A percentile compares a stretch with the other conserved stretches of the same genome.
phyloP scores from a whole-genome alignment of 2,888 invertebrate genomes.

The Prenolepis imparis region DNA sequence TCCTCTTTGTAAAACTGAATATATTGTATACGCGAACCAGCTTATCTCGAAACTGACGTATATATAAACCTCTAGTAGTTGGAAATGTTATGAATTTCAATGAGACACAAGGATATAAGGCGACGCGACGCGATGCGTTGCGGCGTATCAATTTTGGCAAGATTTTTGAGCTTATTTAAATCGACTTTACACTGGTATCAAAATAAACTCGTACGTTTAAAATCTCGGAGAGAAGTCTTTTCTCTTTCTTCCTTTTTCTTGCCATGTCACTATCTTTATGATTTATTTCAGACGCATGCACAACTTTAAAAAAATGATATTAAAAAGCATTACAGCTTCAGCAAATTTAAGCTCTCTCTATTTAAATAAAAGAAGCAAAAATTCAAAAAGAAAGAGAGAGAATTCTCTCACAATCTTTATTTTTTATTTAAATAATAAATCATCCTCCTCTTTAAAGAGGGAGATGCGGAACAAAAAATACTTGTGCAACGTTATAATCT shows the following conservation, averaged over 20 bases:
- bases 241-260: background rate
- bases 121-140: background rate
- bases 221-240: background rate
- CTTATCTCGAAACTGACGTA: conserved; percentile 32
- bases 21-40: background rate
- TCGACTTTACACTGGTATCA: background rate
- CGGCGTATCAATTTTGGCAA: conserved; percentile 41
- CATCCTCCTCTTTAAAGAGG: too few relatives aligned
- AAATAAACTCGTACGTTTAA: conserved; percentile 5
- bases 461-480: background rate
- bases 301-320: background rate
- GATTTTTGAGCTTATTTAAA: conserved; percentile 31
- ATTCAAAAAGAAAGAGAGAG: too few relatives aligned
- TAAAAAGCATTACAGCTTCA: background rate
- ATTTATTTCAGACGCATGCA: background rate
- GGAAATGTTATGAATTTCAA: conserved; percentile 44
- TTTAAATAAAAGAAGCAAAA: background rate
- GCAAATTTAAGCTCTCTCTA: background rate
- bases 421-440: background rate
- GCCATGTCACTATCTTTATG: background rate
- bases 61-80: background rate
- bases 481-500: background rate
- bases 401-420: background rate
- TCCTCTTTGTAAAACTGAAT: conserved; percentile 23
- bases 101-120: conserved; percentile 15